phyloP scores from a whole-genome alignment of 1,140 invertebrate genomes.

The Papilio machaon region DNA sequence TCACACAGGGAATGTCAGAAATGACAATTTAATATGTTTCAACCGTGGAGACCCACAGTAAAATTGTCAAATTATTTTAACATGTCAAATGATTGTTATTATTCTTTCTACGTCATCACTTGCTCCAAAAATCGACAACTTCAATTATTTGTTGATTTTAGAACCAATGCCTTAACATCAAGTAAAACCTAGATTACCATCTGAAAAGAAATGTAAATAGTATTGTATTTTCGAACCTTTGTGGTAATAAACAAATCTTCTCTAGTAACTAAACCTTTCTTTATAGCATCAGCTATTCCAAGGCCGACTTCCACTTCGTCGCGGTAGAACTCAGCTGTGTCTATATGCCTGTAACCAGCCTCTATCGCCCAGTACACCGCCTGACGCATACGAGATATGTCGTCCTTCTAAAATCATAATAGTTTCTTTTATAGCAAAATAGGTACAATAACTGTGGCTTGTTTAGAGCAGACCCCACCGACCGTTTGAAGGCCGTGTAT shows the following conservation, averaged over 20 bases:
- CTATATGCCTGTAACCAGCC: conserved; percentile 71
- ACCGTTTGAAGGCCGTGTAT: too few species aligned
- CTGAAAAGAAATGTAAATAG: conserved; percentile 13
- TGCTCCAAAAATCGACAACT: too few species aligned
- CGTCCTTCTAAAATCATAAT: neutral
- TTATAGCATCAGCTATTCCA: conserved; percentile 67
- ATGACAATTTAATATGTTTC: too few species aligned
- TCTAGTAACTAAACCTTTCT: conserved; percentile 64
- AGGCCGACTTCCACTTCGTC: conserved; percentile 69
- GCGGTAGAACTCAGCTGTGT: conserved; percentile 67
- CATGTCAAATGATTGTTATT: too few species aligned
- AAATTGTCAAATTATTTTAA: too few species aligned
- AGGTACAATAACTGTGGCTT: too few species aligned
- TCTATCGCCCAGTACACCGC: conserved; percentile 70
- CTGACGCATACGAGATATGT: conserved; percentile 37
- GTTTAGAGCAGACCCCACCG: too few species aligned
- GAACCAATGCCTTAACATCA: too few species aligned
- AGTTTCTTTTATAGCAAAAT: neutral
- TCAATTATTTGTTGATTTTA: too few species aligned
- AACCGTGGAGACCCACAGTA: too few species aligned
- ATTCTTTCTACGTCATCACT: too few species aligned
- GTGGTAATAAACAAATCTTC: conserved; percentile 72
- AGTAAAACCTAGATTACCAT: neutral
- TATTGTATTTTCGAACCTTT: conserved; percentile 57
- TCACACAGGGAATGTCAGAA: too few species aligned